A percentile compares a stretch with the other conserved stretches of the same genome.
These are phyloP conservation scores for Machimus rusticus DNA, from an alignment of 2,888 invertebrate genomes.

Conservation along the genomic window DNA sequence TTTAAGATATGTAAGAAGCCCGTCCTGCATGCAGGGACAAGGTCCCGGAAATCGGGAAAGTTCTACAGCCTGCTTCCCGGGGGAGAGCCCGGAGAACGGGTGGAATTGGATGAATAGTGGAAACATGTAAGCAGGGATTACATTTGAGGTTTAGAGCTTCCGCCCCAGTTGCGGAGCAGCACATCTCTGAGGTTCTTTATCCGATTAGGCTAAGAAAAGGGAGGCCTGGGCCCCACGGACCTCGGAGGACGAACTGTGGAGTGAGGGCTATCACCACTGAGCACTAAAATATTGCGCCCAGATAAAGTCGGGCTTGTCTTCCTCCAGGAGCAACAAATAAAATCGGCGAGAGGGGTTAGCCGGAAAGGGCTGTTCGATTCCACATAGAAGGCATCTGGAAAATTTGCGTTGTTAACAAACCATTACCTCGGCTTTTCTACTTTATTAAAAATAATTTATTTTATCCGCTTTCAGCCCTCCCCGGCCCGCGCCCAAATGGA, in stretches of 20 bases:
- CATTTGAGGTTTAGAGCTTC: constrained; percentile 5
- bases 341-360: background rate
- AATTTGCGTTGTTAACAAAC: constrained; percentile 32
- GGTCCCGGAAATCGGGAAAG: background rate
- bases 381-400: background rate
- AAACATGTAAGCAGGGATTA: background rate
- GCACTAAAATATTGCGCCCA: background rate
- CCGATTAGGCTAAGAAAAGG: background rate
- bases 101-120: background rate
- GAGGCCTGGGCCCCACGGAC: background rate
- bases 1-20: constrained; percentile 13
- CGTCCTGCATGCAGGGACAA: background rate
- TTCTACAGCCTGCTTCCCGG: background rate
- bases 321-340: background rate
- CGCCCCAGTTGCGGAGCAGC: background rate
- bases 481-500: background rate
- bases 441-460: constrained; percentile 40
- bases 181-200: background rate
- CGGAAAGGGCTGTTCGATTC: background rate
- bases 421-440: constrained; percentile 26
- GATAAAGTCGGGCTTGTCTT: background rate
- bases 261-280: background rate
- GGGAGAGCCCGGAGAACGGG: background rate
- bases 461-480: background rate
- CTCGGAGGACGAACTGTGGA: background rate